Evolutionary conservation across 1,140 invertebrate species (phyloP).

Genomic region (Oreohelix idahoensis): DNA sequence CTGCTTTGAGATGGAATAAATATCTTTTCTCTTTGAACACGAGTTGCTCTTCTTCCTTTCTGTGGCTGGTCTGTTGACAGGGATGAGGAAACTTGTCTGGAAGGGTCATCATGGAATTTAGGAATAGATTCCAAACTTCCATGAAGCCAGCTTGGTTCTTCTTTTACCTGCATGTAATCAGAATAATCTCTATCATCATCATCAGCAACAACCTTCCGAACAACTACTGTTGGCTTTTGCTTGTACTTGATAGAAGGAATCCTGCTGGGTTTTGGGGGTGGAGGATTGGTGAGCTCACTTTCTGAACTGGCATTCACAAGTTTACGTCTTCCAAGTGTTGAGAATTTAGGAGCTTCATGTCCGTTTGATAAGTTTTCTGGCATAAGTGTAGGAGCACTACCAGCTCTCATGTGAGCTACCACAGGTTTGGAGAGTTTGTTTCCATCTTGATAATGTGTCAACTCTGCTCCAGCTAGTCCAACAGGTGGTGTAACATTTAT

Average conservation of each 20-base stretch:
- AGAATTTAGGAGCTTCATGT: conserved; percentile 22
- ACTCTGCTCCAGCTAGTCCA: neutral
- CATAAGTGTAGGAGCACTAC: conserved; percentile 77
- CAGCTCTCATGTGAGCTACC: conserved; percentile 63
- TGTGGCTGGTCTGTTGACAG: neutral
- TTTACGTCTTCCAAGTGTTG: conserved; percentile 39
- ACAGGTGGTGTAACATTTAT: conserved; percentile 48
- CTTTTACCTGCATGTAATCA: conserved; percentile 67
- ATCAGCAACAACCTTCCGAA: conserved; percentile 58
- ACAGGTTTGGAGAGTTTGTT: conserved; percentile 68
- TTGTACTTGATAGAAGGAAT: conserved; percentile 75
- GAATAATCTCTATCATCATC: conserved; percentile 71
- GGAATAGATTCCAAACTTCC: conserved; percentile 20
- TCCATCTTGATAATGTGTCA: conserved; percentile 47
- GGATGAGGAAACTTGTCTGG: conserved; percentile 2
- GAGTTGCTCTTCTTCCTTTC: conserved; percentile 9
- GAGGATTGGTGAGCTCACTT: conserved; percentile 67
- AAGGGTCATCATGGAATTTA: conserved; percentile 9
- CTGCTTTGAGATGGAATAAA: neutral
- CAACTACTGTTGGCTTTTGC: conserved; percentile 58
- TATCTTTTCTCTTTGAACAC: conserved; percentile 8
- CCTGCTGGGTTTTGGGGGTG: conserved; percentile 83
- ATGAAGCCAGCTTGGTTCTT: conserved; percentile 62
- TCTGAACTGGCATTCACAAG: conserved; percentile 58
- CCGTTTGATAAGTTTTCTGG: conserved; percentile 64